Evolutionary conservation across 2,888 invertebrate genomes (phyloP).

Genomic region (Taphrorychus bicolor): DNA sequence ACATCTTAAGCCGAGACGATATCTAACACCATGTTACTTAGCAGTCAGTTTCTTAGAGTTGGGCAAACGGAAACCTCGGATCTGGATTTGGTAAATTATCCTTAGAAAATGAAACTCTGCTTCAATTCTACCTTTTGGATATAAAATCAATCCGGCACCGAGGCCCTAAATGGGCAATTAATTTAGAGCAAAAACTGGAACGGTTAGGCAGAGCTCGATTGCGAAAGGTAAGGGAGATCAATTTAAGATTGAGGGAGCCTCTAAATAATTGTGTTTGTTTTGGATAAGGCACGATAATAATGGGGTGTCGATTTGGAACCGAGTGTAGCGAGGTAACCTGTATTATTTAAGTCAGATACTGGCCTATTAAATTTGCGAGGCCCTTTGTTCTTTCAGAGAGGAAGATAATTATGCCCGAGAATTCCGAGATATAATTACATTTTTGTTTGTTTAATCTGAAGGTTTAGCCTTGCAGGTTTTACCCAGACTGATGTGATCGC

Average conservation of each 20-base stretch:
- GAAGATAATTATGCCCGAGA: background rate
- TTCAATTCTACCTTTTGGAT: conserved; percentile 14
- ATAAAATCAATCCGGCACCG: conserved; percentile 30
- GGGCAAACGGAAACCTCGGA: conserved; percentile 11
- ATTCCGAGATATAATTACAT: background rate
- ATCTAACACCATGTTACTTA: background rate
- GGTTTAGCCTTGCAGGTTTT: no score
- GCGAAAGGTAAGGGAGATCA: conserved; percentile 26
- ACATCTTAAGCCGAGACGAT: no score
- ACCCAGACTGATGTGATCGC: background rate
- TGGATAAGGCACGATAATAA: conserved; percentile 5
- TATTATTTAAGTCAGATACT: background rate
- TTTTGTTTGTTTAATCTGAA: no score
- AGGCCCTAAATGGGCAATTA: conserved; percentile 47
- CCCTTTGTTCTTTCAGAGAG: background rate
- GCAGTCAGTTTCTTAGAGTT: conserved; percentile 15
- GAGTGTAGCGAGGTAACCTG: background rate
- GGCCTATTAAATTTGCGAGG: background rate
- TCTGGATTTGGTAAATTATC: conserved; percentile 25
- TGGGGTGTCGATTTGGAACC: background rate
- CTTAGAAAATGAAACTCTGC: conserved; percentile 18
- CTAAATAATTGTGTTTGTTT: conserved; percentile 9
- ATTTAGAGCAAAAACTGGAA: conserved; percentile 39
- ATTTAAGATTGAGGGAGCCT: conserved; percentile 6
- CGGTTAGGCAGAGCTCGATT: conserved; percentile 3